phyloP scores from a whole-genome alignment of 2,797 vertebrate genomes.

The Acridotheres tristis region DNA sequence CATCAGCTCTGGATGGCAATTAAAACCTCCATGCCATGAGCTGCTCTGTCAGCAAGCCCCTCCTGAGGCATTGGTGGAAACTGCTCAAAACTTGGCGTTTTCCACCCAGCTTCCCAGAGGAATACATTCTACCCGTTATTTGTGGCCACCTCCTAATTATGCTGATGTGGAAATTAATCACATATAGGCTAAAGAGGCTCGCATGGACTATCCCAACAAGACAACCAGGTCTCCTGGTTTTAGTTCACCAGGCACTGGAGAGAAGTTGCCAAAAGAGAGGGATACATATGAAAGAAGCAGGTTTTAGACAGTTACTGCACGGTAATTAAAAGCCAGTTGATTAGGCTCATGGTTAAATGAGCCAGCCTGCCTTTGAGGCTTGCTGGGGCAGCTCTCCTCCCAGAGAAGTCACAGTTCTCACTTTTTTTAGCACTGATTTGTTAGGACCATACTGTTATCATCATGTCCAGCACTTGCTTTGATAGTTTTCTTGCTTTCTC shows the following conservation, averaged over 20 bases:
- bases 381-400: constrained; percentile 11
- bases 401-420: neutral
- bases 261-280: neutral
- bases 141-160: neutral
- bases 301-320: neutral
- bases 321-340: constrained; percentile 24
- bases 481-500: neutral
- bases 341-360: neutral
- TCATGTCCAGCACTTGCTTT: neutral
- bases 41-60: neutral
- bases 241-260: neutral
- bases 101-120: neutral
- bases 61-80: neutral
- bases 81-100: neutral
- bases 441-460: neutral
- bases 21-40: neutral
- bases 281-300: neutral
- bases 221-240: neutral
- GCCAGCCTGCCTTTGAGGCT: neutral
- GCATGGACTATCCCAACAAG: neutral
- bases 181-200: neutral
- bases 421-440: constrained; percentile 2
- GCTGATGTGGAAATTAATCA: neutral
- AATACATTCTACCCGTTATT: neutral
- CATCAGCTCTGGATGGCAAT: constrained; percentile 2